phyloP scores from a whole-genome alignment of 1,140 invertebrate genomes.

The Rhagoletis pomonella region DNA sequence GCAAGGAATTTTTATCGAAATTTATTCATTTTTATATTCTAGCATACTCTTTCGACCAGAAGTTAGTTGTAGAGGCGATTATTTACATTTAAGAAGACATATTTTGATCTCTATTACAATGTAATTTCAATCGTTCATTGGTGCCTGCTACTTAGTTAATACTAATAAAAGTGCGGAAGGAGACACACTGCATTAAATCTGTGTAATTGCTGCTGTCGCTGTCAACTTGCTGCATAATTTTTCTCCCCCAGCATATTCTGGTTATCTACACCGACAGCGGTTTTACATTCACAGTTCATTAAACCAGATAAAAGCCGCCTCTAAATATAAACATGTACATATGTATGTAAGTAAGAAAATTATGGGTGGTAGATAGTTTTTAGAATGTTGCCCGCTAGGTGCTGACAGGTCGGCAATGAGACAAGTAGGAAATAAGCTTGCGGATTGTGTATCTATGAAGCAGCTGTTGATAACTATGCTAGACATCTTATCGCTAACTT shows the following conservation, averaged over 20 bases:
- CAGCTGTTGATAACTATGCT: neutral
- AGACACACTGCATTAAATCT: neutral
- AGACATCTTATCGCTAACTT: slow-evolving; percentile 21
- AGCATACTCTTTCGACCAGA: too few relatives aligned
- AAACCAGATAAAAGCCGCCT: neutral
- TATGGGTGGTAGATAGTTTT: neutral
- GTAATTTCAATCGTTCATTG: neutral
- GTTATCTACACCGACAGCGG: neutral
- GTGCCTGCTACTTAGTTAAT: neutral
- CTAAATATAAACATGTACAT: neutral
- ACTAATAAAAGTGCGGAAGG: neutral
- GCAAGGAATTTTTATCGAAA: too few relatives aligned
- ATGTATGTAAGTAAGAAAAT: neutral
- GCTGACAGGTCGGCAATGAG: slow-evolving; percentile 5
- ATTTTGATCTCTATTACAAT: too few relatives aligned
- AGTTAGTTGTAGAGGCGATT: too few relatives aligned
- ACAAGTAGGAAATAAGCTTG: neutral
- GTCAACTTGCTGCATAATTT: neutral
- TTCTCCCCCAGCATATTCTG: neutral
- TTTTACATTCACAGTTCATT: slow-evolving; percentile 13
- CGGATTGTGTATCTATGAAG: neutral
- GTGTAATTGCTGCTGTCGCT: slow-evolving; percentile 22
- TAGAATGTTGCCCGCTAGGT: slow-evolving; percentile 20
- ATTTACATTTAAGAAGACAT: too few relatives aligned
- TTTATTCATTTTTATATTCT: too few relatives aligned